Conservation (phyloP, 2,888 invertebrate genomes). For the Chymomyza fuscimana region DNA sequence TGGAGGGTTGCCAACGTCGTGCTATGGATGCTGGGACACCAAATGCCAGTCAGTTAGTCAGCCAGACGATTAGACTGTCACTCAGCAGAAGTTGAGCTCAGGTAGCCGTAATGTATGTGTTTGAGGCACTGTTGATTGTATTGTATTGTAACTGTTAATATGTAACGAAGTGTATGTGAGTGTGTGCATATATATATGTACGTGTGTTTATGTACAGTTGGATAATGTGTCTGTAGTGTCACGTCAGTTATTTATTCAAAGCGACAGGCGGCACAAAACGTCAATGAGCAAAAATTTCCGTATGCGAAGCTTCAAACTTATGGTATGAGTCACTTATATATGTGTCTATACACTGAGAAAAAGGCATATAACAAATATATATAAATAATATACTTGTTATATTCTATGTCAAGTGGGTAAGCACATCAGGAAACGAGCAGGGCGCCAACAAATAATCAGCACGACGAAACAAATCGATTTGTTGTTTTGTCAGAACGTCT, state of each 20-base stretch:
- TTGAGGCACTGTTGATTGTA: conserved; percentile 29
- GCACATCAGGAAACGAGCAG: too few relatives aligned
- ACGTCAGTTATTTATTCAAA: conserved; percentile 74
- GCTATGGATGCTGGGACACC: conserved; percentile 36
- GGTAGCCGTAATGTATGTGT: conserved; percentile 13
- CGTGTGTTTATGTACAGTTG: conserved; percentile 33
- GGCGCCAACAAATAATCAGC: too few relatives aligned
- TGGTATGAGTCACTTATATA: background rate
- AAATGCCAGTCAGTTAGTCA: conserved; percentile 26
- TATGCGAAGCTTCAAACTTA: conserved; percentile 49
- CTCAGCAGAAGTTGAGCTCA: conserved; percentile 22
- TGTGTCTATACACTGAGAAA: conserved; percentile 30
- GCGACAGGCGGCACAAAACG: conserved; percentile 75
- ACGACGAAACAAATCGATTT: too few relatives aligned
- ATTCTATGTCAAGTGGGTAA: too few relatives aligned
- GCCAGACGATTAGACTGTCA: conserved; percentile 45
- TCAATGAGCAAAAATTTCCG: conserved; percentile 69
- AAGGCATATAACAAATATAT: conserved; percentile 29
- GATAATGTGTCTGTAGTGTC: conserved; percentile 68
- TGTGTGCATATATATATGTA: conserved; percentile 9
- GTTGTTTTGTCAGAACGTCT: too few relatives aligned
- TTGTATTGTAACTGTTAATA: conserved; percentile 35
- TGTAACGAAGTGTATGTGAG: background rate
- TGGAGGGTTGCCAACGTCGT: background rate
- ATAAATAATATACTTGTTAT: too few relatives aligned